A percentile compares a stretch with the other conserved stretches of the same genome.
These are phyloP conservation scores for Gisinianus flammeolus DNA, from an alignment of 2,888 invertebrate genomes.

Conservation along the genomic window DNA sequence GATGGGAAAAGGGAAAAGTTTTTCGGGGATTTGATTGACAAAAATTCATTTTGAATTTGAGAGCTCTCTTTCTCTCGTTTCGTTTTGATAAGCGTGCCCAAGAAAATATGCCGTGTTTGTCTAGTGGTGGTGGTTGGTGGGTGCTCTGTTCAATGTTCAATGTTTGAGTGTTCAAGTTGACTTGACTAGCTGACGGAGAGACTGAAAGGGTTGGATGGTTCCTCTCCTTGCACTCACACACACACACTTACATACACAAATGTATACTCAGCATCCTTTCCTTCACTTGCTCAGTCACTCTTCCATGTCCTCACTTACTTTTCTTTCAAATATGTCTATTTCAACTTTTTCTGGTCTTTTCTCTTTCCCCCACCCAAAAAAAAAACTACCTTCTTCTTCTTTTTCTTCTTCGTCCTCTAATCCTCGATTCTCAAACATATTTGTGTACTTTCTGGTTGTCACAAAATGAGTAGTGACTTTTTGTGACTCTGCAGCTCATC, in stretches of 20 bases:
- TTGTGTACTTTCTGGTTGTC: not conserved
- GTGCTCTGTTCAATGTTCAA: not conserved
- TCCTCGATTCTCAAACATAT: not conserved
- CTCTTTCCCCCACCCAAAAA: no score
- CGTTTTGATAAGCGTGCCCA: slow-evolving; percentile 26
- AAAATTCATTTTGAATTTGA: slow-evolving; percentile 36
- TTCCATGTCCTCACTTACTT: slow-evolving; percentile 22
- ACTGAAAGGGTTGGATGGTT: slow-evolving; percentile 17
- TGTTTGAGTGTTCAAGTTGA: not conserved
- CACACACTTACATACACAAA: not conserved
- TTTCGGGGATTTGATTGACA: slow-evolving; percentile 26
- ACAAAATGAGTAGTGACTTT: not conserved
- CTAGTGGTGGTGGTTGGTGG: not conserved
- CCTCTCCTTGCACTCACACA: not conserved
- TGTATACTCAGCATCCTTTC: not conserved
- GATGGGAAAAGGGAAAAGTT: not conserved
- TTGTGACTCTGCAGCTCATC: no score
- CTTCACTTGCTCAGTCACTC: slow-evolving; percentile 17
- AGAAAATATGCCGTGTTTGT: slow-evolving; percentile 10
- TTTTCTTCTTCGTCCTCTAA: no score
- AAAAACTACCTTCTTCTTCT: no score
- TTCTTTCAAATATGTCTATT: slow-evolving; percentile 29
- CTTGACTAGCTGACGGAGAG: no score
- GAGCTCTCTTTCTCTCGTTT: not conserved
- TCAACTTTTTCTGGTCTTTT: not conserved